Evolutionary conservation across 1,140 invertebrate species (phyloP), one percentile per base, ranked within the genome.

Genomic region (Melipona quadrifasciata): DNA sequence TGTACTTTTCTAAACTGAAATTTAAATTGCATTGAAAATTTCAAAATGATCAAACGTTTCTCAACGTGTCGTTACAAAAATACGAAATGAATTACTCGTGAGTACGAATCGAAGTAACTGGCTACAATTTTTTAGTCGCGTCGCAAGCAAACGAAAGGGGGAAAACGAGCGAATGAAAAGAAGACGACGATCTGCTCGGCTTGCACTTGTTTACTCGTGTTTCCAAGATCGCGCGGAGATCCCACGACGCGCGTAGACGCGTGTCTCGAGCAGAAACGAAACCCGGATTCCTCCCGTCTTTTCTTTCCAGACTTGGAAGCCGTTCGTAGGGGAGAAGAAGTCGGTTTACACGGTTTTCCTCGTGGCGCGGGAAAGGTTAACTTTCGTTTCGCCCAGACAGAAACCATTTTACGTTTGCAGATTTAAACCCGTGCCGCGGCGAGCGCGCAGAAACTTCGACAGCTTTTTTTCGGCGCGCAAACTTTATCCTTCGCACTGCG

Each of bases 331-430:
- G 8, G 67, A 61, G 16, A 84, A 77, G 51, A 84, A 77, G 51
- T 79, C 75, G 75, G 53, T 79, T 79, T 53, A 61, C 82, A 53
- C 31, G 21, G 39, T 31, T 70, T 53, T 65, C 19, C 34, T 5
- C 24, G 14, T 27, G 17, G 14, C 1, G 12, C 5, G 21, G 12
- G 16, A 16, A 51, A 24, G 17, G 65, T 84, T 80, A 80, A 80
- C 77, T 80, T 72, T 51, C 70, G 82, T 72, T 47, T 31, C 82
- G 24, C 58, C 39, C 47, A 10, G 8, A 17, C 51, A 10, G 70
- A 73, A 80, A 73, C 77, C 51, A 80, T 84, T 80, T 84, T 84
- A 74, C 80, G 67, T 84, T 84, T 80, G 77, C 68, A 80, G 82
- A 84, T 80, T 61, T 24, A 47, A 47, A 14, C 58, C 80, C 68